Conservation (phyloP, 1,140 invertebrate genomes). For the Manduca sexta region DNA sequence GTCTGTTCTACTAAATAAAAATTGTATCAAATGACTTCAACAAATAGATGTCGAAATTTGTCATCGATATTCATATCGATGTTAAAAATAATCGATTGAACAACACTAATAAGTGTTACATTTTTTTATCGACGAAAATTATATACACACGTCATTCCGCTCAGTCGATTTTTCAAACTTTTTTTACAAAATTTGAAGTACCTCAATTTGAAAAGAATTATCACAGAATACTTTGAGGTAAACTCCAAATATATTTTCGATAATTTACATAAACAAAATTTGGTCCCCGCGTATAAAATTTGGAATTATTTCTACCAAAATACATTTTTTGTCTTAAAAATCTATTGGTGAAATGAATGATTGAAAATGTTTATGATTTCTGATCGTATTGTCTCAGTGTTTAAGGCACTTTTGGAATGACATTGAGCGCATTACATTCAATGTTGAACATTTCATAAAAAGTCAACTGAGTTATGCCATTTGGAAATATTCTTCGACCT, state of each 20-base stretch:
- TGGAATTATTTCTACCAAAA: conserved; percentile 20
- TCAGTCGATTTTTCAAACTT: conserved; percentile 13
- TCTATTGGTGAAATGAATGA: conserved; percentile 13
- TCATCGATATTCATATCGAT: no score
- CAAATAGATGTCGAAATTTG: no score
- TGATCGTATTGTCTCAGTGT: conserved; percentile 15
- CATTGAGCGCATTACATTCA: conserved; percentile 49
- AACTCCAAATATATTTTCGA: conserved; percentile 46
- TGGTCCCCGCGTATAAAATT: conserved; percentile 18
- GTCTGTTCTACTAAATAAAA: background rate
- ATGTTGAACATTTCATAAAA: no score
- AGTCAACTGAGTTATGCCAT: background rate
- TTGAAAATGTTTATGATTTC: conserved; percentile 13
- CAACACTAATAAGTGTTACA: no score
- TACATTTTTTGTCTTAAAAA: conserved; percentile 28
- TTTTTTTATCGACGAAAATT: no score
- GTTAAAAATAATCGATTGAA: no score
- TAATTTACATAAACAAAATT: conserved; percentile 21
- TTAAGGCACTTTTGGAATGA: conserved; percentile 60
- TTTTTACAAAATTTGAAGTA: conserved; percentile 50
- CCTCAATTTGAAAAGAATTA: conserved; percentile 66
- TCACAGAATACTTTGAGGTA: conserved; percentile 67
- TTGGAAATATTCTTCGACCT: conserved; percentile 3
- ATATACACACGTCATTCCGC: no score
- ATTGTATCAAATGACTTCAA: no score